Evolutionary conservation across 2,888 invertebrate genomes (phyloP), one percentile per base, ranked within the genome.

Genomic region (Harpalus rufipes): DNA sequence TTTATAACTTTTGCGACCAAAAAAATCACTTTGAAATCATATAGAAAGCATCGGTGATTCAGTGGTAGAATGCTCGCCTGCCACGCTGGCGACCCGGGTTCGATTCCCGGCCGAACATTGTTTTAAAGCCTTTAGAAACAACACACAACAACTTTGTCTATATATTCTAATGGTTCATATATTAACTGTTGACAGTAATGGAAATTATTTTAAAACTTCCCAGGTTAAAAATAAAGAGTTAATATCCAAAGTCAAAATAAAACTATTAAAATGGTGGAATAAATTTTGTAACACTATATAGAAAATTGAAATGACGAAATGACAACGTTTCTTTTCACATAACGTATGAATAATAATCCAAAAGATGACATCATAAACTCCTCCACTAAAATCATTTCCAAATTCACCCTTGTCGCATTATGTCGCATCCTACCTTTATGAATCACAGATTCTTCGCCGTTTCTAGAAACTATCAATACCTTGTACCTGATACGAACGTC

Each of bases 51-150:
- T 92, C 91, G 91, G 91, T 92, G 91, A 91, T 92, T 92, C 91
- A 92, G 91, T 91, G 92, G 91, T 92, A 91, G 91, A 92, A 92
- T 92, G 91, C 91, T 92, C 91, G 92, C 92, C 91, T 92, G 91
- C 92, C 92, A 92, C 91, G 91, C 91, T 91, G 92, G 92, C 92
- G 92, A 91, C 91, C 92, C 92, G 92, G 92, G 92, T 92, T 92
- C 92, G 92, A 92, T 92, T 92, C 92, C 92, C 92, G 92, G 92
- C 91, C 91, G 92, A 91, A 90, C 90, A 91, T 1, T 25, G 2
- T 63, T 63, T 63, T 63, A 12, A 12, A 63, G 1, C 59, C 14
- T 59, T 8, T 16, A n/a, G 8, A 14, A 16, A 16, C 18, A 59
- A 32, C 5, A 32, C 3, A 1, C 1, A 32, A 32, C 32, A 32